A percentile compares a stretch with the other conserved stretches of the same genome.
Conservation (phyloP, 2,888 invertebrate genomes). For the Theristus sp. region DNA sequence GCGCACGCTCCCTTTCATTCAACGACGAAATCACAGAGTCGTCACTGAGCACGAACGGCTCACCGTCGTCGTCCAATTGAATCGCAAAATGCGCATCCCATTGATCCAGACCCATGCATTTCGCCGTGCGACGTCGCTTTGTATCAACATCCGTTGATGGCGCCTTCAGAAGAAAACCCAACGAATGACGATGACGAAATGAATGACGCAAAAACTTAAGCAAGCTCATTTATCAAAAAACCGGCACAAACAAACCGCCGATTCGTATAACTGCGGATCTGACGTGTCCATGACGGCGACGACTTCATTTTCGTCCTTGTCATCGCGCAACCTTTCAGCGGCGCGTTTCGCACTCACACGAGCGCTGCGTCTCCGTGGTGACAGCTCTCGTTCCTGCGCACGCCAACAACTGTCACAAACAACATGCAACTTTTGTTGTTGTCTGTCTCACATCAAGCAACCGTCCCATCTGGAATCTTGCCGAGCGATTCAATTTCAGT, state of each 20-base stretch:
- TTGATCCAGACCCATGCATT: slow-evolving; percentile 18
- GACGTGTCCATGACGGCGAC: too few species aligned
- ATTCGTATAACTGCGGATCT: too few species aligned
- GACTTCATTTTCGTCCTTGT: neutral
- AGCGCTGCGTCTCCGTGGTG: slow-evolving; percentile 3
- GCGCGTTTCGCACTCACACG: slow-evolving; percentile 7
- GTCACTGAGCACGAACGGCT: slow-evolving; percentile 21
- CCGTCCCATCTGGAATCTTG: too few species aligned
- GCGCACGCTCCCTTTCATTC: slow-evolving; percentile 17
- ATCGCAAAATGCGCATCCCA: slow-evolving; percentile 22
- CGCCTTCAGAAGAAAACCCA: neutral
- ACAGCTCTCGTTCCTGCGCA: too few species aligned
- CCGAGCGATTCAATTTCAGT: too few species aligned
- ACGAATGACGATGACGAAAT: neutral
- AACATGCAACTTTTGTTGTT: too few species aligned
- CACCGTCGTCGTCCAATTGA: slow-evolving; percentile 12
- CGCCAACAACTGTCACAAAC: too few species aligned
- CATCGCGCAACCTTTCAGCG: slow-evolving; percentile 1
- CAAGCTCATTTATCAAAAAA: too few species aligned
- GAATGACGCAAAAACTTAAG: neutral
- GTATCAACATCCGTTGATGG: neutral
- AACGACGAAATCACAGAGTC: slow-evolving; percentile 26
- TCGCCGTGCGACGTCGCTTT: slow-evolving; percentile 11
- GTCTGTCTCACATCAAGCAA: too few species aligned
- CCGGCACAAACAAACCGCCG: too few species aligned